Conservation (phyloP, 2,888 invertebrate species). For the Drosophila falleni region DNA sequence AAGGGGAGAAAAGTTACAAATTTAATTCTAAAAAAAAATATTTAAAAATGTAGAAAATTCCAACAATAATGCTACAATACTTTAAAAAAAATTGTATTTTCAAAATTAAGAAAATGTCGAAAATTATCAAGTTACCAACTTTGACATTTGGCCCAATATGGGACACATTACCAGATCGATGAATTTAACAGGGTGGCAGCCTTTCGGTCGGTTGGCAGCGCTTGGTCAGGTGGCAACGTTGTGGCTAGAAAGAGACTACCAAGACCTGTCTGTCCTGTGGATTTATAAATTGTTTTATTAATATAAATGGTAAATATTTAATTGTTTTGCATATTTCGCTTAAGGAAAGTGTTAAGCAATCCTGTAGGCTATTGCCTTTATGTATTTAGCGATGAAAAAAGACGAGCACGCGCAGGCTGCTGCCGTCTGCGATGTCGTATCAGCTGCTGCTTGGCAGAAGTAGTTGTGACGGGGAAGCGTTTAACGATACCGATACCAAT, state of each 20-base stretch:
- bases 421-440: slow-evolving; percentile 52
- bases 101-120: too few species aligned
- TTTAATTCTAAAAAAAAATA: too few species aligned
- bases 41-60: too few species aligned
- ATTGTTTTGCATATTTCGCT: neutral
- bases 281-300: slow-evolving; percentile 44
- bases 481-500: slow-evolving; percentile 41
- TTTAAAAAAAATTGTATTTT: too few species aligned
- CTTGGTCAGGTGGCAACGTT: too few species aligned
- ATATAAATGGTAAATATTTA: slow-evolving; percentile 52
- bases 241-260: neutral
- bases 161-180: too few species aligned
- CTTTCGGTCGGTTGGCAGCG: too few species aligned
- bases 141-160: too few species aligned
- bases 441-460: slow-evolving; percentile 57
- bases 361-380: neutral
- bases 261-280: slow-evolving; percentile 48
- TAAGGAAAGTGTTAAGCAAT: slow-evolving; percentile 2
- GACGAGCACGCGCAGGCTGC: slow-evolving; percentile 67
- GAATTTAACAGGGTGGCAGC: too few species aligned
- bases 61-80: too few species aligned
- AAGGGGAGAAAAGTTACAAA: too few species aligned
- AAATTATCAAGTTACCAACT: too few species aligned
- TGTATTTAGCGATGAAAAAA: slow-evolving; percentile 49
- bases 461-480: slow-evolving; percentile 38